phyloP scores from a whole-genome alignment of 2,113 vertebrate genomes.

The Gavia stellata region DNA sequence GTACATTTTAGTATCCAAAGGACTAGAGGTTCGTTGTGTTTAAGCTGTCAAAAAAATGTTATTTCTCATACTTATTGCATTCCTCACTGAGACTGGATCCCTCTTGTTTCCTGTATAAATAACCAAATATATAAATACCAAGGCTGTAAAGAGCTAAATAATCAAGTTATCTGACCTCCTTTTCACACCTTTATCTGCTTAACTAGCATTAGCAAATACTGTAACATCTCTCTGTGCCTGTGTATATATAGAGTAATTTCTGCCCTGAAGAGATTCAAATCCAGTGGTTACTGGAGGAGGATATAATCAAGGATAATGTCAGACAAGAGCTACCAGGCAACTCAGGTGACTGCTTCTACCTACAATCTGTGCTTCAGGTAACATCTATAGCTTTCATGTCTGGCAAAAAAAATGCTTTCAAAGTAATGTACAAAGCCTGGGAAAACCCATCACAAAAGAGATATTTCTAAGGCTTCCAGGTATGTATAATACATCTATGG shows the following conservation, averaged over 20 bases:
- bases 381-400: neutral
- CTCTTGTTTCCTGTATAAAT: neutral
- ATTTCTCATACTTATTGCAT: neutral
- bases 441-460: neutral
- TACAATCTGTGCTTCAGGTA: neutral
- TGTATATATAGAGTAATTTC: neutral
- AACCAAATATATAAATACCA: neutral
- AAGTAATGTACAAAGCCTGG: neutral
- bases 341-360: neutral
- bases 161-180: neutral
- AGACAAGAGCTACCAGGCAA: neutral
- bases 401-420: neutral
- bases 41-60: neutral
- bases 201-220: neutral
- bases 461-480: neutral
- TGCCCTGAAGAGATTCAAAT: neutral
- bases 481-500: neutral
- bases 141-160: neutral
- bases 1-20: neutral
- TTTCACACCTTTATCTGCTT: neutral
- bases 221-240: neutral
- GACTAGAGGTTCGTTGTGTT: neutral
- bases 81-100: neutral
- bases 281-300: neutral
- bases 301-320: neutral